Evolutionary conservation across 2,113 vertebrate species (phyloP).

Genomic region (Syngnathus floridae): DNA sequence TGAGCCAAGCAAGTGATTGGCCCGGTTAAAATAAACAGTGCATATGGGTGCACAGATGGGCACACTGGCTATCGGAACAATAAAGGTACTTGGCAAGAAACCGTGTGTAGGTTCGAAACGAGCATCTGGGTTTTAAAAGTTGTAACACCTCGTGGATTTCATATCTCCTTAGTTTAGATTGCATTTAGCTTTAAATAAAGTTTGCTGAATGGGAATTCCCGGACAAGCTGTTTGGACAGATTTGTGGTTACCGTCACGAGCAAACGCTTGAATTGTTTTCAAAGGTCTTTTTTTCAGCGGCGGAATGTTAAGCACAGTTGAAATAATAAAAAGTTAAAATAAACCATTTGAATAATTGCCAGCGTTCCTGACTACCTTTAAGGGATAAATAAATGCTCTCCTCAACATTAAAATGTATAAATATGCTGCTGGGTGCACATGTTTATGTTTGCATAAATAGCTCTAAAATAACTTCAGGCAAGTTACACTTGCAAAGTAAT

Average conservation of each 20-base stretch:
- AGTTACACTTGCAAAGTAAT: background rate
- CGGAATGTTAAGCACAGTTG: no score
- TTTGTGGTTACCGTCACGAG: no score
- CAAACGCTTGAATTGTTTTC: no score
- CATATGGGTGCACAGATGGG: constrained; percentile 1
- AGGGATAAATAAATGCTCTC: background rate
- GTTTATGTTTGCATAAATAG: background rate
- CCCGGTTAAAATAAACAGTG: background rate
- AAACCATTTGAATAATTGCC: background rate
- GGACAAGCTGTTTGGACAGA: background rate
- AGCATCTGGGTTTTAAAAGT: background rate
- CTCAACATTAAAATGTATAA: background rate
- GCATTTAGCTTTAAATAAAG: background rate
- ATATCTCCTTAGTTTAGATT: background rate
- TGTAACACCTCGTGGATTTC: background rate
- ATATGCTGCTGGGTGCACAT: background rate
- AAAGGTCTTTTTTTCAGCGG: no score
- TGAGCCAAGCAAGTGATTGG: background rate
- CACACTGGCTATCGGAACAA: background rate
- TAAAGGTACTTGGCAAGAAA: constrained; percentile 1
- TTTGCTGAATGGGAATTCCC: background rate
- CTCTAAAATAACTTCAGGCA: background rate
- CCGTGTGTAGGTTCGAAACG: background rate
- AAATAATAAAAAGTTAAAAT: background rate
- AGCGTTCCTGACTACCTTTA: background rate